Percentiles rank a stretch among this genome's conserved stretches.
These are phyloP conservation scores for Champsocephalus gunnari DNA, from an alignment of 2,797 vertebrate species.

Conservation along the genomic window DNA sequence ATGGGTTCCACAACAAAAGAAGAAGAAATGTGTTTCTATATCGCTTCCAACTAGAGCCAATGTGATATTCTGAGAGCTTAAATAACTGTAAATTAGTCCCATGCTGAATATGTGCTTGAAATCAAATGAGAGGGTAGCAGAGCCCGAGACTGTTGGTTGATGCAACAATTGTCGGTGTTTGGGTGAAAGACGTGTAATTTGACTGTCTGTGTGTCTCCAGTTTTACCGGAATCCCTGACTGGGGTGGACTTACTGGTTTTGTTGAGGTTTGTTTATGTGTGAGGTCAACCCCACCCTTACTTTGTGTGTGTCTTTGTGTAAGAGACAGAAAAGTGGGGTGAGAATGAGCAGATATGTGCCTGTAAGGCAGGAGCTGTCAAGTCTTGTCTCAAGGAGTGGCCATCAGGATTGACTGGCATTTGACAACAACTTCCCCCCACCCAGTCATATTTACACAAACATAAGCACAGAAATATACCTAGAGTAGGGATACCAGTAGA, in stretches of 20 bases:
- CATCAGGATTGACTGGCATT: conserved; percentile 45
- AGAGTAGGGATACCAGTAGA: background rate
- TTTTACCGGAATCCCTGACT: conserved; percentile 51
- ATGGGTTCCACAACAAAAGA: too few relatives aligned
- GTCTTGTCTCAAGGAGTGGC: conserved; percentile 52
- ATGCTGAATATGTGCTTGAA: conserved; percentile 16
- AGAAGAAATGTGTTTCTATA: too few relatives aligned
- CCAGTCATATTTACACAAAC: conserved; percentile 9
- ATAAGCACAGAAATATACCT: conserved; percentile 26
- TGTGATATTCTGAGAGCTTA: conserved; percentile 8
- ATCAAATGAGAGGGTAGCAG: conserved; percentile 59
- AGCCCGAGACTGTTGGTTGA: conserved; percentile 32
- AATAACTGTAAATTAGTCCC: conserved; percentile 33
- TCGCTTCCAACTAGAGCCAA: background rate
- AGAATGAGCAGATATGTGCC: conserved; percentile 54
- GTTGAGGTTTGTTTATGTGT: conserved; percentile 48
- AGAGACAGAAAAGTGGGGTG: conserved; percentile 17
- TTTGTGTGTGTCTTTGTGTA: conserved; percentile 20
- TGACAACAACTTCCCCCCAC: conserved; percentile 8
- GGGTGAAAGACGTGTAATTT: conserved; percentile 63
- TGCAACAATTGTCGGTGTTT: conserved; percentile 62
- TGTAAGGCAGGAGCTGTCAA: conserved; percentile 65
- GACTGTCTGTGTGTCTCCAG: conserved; percentile 66
- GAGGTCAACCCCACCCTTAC: conserved; percentile 53
- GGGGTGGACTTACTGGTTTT: conserved; percentile 68